Base-by-base conservation (phyloP, 2,888 invertebrate species). In the Rotaria macrura region DNA sequence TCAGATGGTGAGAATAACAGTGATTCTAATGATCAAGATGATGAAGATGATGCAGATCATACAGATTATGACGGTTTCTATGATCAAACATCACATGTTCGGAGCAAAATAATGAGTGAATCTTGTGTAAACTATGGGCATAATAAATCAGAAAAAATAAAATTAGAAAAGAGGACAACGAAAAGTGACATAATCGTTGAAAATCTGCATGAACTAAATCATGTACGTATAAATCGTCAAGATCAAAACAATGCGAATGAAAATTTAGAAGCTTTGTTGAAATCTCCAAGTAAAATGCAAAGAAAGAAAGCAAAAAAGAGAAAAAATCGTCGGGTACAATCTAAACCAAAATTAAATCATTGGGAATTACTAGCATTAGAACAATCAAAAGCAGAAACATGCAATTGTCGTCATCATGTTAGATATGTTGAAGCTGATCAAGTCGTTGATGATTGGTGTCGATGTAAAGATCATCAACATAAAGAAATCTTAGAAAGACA, bases 401-500 rank as follows among this genome's bases (percentile, higher is more conserved):
- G 79, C n/a, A 43, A 40, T 14, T 65, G 65, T 65, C 79, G 40
- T 43, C 79, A 79, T 79, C 79, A 79, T 43, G 79, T 79, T 23
- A 25, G 2, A 9, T 12, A 6, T 43, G 6, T 40, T 43, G 79
- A 79, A 79, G 43, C 2, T 23, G n/a, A 79, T 79, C 79, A 79
- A 25, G 20, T 79, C 9, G 25, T 43, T n/a, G 25, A 79, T n/a
- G 43, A 79, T 43, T 79, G 79, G 79, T 79, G 79, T 79, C 79
- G 79, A 43, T 79, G 79, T 43, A 79, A 43, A 79, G 79, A 79
- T n/a, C 79, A 79, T 43, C 40, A 79, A 40, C 79, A 79, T 43
- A 25, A 40, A 14, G 40, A 43, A 23, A 9, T 79, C 9, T 14
- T 7, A 10, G 40, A 65, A 17, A 29, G 34, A 29, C 34, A 20